phyloP scores from a whole-genome alignment of 2,888 invertebrate species.

The Hemistola chrysoprasaria region DNA sequence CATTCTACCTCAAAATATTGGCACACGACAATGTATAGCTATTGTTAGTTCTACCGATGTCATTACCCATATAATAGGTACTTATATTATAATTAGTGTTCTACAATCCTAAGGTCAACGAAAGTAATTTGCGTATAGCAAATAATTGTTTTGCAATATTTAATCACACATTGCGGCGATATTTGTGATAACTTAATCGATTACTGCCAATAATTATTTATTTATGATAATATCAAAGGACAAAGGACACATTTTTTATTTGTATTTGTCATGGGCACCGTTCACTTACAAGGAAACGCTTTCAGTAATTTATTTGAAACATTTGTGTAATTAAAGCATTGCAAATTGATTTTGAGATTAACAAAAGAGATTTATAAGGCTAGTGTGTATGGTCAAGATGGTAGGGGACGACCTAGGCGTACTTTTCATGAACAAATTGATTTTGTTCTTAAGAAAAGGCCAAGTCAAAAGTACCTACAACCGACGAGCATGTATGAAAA shows the following conservation, averaged over 20 bases:
- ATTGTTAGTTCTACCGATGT: slow-evolving; percentile 1
- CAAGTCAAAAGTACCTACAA: too few species aligned
- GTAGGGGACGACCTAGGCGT: too few species aligned
- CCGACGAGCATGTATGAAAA: too few species aligned
- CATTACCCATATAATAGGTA: too few species aligned
- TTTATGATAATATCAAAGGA: slow-evolving; percentile 22
- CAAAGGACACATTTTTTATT: slow-evolving; percentile 5
- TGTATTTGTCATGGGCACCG: slow-evolving; percentile 8
- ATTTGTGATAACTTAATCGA: slow-evolving; percentile 7
- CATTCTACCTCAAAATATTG: not conserved
- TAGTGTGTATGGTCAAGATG: too few species aligned
- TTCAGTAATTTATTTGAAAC: not conserved
- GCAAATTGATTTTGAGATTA: slow-evolving; percentile 1
- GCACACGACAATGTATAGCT: slow-evolving; percentile 4
- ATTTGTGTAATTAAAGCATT: slow-evolving; percentile 3
- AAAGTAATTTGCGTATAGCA: slow-evolving; percentile 35
- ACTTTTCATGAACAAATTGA: too few species aligned
- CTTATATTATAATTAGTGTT: slow-evolving; percentile 21
- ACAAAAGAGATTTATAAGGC: too few species aligned
- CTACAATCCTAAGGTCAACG: slow-evolving; percentile 35
- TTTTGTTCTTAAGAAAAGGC: too few species aligned
- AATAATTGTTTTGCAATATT: slow-evolving; percentile 34
- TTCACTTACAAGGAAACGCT: slow-evolving; percentile 14
- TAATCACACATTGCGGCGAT: slow-evolving; percentile 28
- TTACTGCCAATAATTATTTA: slow-evolving; percentile 13